Base-by-base conservation (phyloP, 2,797 vertebrate species). In the Tokudaia tokunoshimensis region DNA sequence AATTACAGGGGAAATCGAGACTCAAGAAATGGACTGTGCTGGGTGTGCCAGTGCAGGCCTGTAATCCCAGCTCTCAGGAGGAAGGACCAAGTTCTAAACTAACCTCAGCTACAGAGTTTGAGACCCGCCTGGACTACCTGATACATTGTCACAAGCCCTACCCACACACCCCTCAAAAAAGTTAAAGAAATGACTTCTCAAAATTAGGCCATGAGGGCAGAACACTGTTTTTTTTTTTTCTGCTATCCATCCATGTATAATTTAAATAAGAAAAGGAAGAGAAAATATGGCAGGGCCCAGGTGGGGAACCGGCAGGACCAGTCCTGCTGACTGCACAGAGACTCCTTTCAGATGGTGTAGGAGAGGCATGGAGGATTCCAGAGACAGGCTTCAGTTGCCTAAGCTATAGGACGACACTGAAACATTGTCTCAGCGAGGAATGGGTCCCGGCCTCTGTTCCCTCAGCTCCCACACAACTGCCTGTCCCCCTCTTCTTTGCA, bases 191-290 rank as follows among this genome's bases (percentile, higher is more conserved):
- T 29, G 26, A 80, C 6, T 72, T 61, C 22, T 81, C 89, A 88
- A 65, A 89, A 63, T 80, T 86, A 59, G 47, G 37, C 34, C 47
- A 31, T 1, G 10, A 55, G 86, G 52, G 12, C 13, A 89, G 86
- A 75, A 19, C 0, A 22, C 29, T 13, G 72, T 2, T n/a, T n/a
- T n/a, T n/a, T 72, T 24, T 85, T 76, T 6, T 76, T 4, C 81
- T 4, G 8, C 41, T 0, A 5, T 24, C 44, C 15, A 17, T 57
- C 55, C 37, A n/a, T 59, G 85, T 74, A 92, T 50, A 65, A 24
- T 88, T 57, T 72, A 94, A 59, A 41, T 26, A 52, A 67, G 44
- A 94, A 80, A 95, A 92, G 34, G 41, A 93, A 83, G 20, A 9
- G 29, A 61, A 80, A 65, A 41, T 41, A 44, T n/a, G 24, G 31